Conservation (phyloP, 2,888 invertebrate species). For the Sarcophaga variegata region DNA sequence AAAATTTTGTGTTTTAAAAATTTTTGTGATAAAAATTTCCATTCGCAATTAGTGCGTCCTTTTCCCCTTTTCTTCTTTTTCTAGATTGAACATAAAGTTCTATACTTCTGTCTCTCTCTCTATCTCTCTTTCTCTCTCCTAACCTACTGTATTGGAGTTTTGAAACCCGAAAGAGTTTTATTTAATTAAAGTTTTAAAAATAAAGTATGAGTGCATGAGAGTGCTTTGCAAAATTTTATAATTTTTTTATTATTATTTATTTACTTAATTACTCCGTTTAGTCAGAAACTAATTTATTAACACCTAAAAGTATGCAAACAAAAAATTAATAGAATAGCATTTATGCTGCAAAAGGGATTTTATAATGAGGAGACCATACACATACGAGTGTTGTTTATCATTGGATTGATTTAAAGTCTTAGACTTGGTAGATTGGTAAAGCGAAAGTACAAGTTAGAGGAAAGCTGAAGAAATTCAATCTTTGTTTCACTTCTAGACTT, state of each 20-base stretch:
- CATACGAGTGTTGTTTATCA: too few relatives aligned
- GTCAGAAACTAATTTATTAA: slow-evolving; percentile 31
- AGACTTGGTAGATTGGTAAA: too few relatives aligned
- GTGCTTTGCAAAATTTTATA: neutral
- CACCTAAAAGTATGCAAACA: slow-evolving; percentile 49
- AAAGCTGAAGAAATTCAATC: too few relatives aligned
- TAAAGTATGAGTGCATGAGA: neutral
- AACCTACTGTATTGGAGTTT: neutral
- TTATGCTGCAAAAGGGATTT: too few relatives aligned
- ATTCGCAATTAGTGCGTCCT: neutral
- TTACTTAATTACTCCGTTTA: neutral
- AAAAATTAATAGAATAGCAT: slow-evolving; percentile 5
- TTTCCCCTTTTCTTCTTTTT: neutral
- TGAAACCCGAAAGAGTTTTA: neutral
- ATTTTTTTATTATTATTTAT: slow-evolving; percentile 32
- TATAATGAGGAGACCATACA: too few relatives aligned
- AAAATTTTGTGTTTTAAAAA: too few relatives aligned
- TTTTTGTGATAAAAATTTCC: neutral
- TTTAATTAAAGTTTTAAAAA: neutral
- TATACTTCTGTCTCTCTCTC: neutral
- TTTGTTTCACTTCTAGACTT: too few relatives aligned
- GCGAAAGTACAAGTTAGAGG: too few relatives aligned
- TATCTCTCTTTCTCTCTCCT: too few relatives aligned
- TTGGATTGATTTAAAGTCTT: too few relatives aligned
- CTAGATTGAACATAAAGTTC: neutral